Base-by-base conservation (phyloP, 2,113 vertebrate species). In the Silurus glanis region DNA sequence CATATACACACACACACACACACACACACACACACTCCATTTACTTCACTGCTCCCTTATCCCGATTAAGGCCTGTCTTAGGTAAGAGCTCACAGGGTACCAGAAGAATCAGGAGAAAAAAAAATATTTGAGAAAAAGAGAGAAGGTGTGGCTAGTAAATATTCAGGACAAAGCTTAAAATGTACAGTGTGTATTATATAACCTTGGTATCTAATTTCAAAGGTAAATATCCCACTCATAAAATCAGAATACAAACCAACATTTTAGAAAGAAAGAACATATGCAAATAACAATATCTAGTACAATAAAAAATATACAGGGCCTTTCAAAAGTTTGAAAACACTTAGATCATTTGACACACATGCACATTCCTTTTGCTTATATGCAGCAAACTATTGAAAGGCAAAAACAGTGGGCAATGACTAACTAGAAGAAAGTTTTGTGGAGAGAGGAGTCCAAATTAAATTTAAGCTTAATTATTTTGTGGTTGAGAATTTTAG, bases 11-110 rank as follows among this genome's bases (percentile, higher is more conserved):
- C 61, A 45, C 55, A 69, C 58, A 64, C 37, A 78, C 28, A 49
- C 47, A 23, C 72, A 69, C 53, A 62, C 51, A 37, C 49, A 58
- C 72, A 25, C 64, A 47, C 53, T n/a, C n/a, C 16, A 7, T 4
- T 19, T 17, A 78, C 17, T 59, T 83, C 87, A 83, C 56, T 62
- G 83, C 47, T 47, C 86, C 86, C n/a, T 14, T 19, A 61, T 59
- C 37, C 25, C 69, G 9, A 56, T 13, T 37, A 37, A 53, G 53
- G 71, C 25, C 67, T 83, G 85, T 74, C 69, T 87, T 87, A 83
- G 51, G 86, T 83, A 86, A 86, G 87, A 78, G 61, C 59, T 85
- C 79, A 83, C 19, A 25, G 37, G 74, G 66, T 45, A 62, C n/a
- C 12, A 74, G 19, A 80, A n/a, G 79, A 25, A 81, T 9, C 69